Percentiles rank a stretch among this genome's conserved stretches.
phyloP scores from a whole-genome alignment of 64 coral and sea anemone genomes.

The Pocillopora verrucosa region DNA sequence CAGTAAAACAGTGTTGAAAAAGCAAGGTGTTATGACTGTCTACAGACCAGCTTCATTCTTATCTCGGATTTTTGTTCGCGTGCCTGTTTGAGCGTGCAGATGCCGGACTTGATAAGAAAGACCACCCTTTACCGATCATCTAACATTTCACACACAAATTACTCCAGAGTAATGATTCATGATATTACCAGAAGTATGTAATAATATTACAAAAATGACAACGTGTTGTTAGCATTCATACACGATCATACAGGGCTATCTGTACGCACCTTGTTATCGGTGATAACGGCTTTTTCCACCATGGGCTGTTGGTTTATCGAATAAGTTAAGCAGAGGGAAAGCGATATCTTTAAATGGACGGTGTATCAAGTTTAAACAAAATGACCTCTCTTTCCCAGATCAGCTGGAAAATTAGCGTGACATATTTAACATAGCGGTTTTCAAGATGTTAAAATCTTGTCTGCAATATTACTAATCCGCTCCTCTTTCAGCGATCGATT shows the following conservation, averaged over 20 bases:
- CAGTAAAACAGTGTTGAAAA: constrained; percentile 16
- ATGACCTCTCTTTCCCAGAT: constrained; percentile 1
- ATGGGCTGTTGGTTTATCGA: neutral
- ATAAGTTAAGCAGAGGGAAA: neutral
- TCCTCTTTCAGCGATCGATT: neutral
- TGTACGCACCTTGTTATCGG: neutral
- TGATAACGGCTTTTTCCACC: neutral
- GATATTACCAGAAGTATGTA: neutral
- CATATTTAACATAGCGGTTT: constrained; percentile 49
- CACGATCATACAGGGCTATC: neutral
- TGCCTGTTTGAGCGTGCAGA: constrained; percentile 11
- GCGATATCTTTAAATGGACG: neutral
- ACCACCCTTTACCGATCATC: neutral
- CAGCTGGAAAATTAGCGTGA: constrained; percentile 10
- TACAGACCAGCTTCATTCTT: constrained; percentile 26
- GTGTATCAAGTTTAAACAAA: neutral
- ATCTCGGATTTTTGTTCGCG: constrained; percentile 3
- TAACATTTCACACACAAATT: neutral
- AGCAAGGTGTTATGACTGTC: neutral
- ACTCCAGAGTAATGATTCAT: neutral
- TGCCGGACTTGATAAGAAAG: constrained; percentile 36
- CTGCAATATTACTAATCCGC: constrained; percentile 35
- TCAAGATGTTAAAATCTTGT: constrained; percentile 26
- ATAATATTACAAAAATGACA: constrained; percentile 19
- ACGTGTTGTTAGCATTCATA: neutral